A percentile compares a stretch with the other conserved stretches of the same genome.
These are phyloP conservation scores for Pseudoips prasinana DNA, from an alignment of 2,888 invertebrate species.

Conservation along the genomic window DNA sequence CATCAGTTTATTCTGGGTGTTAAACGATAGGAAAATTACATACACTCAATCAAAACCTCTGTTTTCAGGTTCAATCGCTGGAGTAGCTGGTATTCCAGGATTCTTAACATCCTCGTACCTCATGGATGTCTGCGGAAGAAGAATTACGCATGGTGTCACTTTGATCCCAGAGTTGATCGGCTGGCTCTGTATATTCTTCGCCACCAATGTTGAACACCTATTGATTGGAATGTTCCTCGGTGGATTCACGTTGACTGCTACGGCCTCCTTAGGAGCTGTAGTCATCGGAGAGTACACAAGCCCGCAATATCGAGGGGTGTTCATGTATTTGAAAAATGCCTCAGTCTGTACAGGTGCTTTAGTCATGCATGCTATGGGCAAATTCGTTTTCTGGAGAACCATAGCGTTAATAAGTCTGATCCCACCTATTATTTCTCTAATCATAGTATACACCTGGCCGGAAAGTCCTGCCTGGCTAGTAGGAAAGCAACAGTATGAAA, in stretches of 20 bases:
- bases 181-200: slow-evolving; percentile 23
- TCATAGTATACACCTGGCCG: slow-evolving; percentile 33
- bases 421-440: slow-evolving; percentile 19
- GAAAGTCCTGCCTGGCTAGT: slow-evolving; percentile 37
- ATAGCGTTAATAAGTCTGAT: slow-evolving; percentile 29
- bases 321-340: slow-evolving; percentile 48
- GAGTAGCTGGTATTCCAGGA: slow-evolving; percentile 39
- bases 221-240: slow-evolving; percentile 22
- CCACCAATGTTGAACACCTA: slow-evolving; percentile 10
- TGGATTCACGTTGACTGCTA: slow-evolving; percentile 17
- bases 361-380: slow-evolving; percentile 29
- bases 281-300: slow-evolving; percentile 69
- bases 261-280: slow-evolving; percentile 48
- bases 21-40: too few species aligned
- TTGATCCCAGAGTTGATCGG: slow-evolving; percentile 44
- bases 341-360: slow-evolving; percentile 23
- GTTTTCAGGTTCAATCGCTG: slow-evolving; percentile 41
- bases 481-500: slow-evolving; percentile 19
- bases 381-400: slow-evolving; percentile 34
- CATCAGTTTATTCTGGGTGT: too few species aligned
- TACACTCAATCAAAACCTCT: too few species aligned
- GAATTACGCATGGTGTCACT: slow-evolving; percentile 46
- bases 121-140: slow-evolving; percentile 43
- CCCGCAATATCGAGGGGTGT: slow-evolving; percentile 76
- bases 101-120: slow-evolving; percentile 41